These are phyloP conservation scores for Luscinia megarhynchos DNA, from an alignment of 2,797 vertebrate genomes.

Conservation along the genomic window DNA sequence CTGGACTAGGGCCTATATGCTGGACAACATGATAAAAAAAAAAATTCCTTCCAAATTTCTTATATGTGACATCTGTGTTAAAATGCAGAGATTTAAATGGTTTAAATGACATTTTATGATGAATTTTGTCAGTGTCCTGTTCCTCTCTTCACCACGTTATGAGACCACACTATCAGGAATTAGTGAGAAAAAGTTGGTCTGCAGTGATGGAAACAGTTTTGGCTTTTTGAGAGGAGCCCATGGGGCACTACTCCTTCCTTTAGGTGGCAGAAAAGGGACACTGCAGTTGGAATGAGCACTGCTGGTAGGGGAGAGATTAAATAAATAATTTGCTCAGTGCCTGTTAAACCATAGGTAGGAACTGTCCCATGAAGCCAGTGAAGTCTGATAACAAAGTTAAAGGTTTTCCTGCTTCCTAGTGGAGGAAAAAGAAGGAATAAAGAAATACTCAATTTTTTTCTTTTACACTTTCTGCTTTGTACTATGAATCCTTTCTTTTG, in stretches of 20 bases:
- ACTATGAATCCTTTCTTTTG: not conserved
- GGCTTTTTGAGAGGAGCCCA: not conserved
- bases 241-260: conserved; percentile 6
- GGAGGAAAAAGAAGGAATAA: not conserved
- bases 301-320: not conserved
- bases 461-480: not conserved
- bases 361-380: not conserved
- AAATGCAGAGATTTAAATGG: not conserved
- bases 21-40: not conserved
- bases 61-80: not conserved
- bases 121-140: not conserved
- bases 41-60: not conserved
- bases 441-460: not conserved
- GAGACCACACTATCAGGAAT: fast-evolving
- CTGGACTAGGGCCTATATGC: conserved; percentile 39
- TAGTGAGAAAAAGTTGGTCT: not conserved
- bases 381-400: not conserved
- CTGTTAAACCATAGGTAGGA: not conserved
- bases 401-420: not conserved
- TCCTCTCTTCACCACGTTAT: fast-evolving
- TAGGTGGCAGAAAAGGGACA: conserved; percentile 54
- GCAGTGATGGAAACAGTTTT: not conserved
- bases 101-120: not conserved
- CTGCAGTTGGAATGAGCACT: not conserved
- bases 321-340: not conserved